Evolutionary conservation across 2,797 vertebrate species (phyloP).

Genomic region (Nothura maculosa): DNA sequence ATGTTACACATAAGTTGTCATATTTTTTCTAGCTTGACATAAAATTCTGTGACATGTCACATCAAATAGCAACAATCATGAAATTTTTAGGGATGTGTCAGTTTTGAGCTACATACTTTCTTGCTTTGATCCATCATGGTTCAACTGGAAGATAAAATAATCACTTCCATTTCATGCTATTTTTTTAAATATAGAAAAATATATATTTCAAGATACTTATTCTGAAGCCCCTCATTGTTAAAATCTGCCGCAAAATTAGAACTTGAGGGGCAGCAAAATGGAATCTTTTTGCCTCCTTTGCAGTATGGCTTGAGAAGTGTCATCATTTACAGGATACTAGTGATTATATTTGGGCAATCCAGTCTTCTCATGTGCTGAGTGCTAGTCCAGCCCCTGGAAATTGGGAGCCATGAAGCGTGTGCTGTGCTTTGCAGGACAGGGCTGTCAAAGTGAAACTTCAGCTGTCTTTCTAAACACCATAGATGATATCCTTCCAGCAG

Average conservation of each 20-base stretch:
- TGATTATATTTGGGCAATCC: background rate
- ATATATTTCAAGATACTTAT: conserved; percentile 40
- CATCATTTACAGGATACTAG: background rate
- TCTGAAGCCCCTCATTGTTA: background rate
- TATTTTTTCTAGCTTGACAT: conserved; percentile 45
- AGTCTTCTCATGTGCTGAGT: rapidly evolving
- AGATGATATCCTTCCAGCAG: background rate
- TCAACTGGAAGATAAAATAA: conserved; percentile 46
- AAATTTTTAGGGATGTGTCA: conserved; percentile 50
- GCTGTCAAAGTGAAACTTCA: background rate
- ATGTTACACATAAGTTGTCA: conserved; percentile 15
- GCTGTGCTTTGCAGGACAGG: rapidly evolving
- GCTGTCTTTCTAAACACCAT: background rate
- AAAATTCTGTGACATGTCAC: conserved; percentile 12
- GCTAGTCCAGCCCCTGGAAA: rapidly evolving
- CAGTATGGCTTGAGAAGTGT: background rate
- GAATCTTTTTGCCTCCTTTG: background rate
- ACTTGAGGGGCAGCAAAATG: background rate
- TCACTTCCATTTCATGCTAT: conserved; percentile 54
- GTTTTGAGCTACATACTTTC: conserved; percentile 40
- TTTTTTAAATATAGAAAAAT: conserved; percentile 49
- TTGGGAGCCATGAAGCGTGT: rapidly evolving
- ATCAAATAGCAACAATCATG: conserved; percentile 58
- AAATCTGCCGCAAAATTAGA: background rate
- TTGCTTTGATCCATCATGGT: conserved; percentile 49